phyloP scores from a whole-genome alignment of 2,797 vertebrate species.

The Myotis pilosus region DNA sequence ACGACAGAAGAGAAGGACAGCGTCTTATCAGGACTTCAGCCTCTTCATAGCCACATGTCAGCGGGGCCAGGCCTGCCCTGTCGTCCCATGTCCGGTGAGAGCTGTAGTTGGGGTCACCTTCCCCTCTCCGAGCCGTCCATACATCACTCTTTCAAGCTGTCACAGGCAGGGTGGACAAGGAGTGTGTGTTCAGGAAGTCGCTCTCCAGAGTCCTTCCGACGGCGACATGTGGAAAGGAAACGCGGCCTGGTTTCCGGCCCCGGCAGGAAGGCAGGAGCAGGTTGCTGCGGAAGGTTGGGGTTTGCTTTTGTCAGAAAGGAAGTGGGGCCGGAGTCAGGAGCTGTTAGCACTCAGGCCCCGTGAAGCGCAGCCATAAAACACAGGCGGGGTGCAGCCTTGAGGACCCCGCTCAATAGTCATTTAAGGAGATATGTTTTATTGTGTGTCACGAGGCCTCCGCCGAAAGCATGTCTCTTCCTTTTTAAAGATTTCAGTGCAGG shows the following conservation, averaged over 20 bases:
- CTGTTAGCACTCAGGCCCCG: conserved; percentile 73
- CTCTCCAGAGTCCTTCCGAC: conserved; percentile 85
- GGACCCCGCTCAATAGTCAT: conserved; percentile 37
- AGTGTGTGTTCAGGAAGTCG: conserved; percentile 89
- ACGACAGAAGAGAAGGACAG: conserved; percentile 83
- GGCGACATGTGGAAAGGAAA: conserved; percentile 86
- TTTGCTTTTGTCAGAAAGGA: conserved; percentile 85
- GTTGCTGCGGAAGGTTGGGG: conserved; percentile 82
- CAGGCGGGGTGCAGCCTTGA: conserved; percentile 56
- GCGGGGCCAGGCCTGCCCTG: conserved; percentile 79
- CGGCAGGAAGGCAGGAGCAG: conserved; percentile 87
- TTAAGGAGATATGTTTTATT: conserved; percentile 68
- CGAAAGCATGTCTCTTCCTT: background rate
- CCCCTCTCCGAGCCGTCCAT: conserved; percentile 77
- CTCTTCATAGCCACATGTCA: conserved; percentile 75
- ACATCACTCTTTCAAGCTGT: conserved; percentile 88
- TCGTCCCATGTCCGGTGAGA: conserved; percentile 85
- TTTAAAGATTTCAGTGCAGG: conserved; percentile 49
- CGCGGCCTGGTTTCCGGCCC: conserved; percentile 84
- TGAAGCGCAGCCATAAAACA: conserved; percentile 75
- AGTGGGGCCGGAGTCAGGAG: conserved; percentile 79
- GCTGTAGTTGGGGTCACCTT: conserved; percentile 88
- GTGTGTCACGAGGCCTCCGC: conserved; percentile 57
- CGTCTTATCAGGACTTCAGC: conserved; percentile 87
- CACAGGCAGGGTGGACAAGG: conserved; percentile 85